Base-by-base conservation (phyloP, 1,140 invertebrate species). In the Drosophila micromelanica region DNA sequence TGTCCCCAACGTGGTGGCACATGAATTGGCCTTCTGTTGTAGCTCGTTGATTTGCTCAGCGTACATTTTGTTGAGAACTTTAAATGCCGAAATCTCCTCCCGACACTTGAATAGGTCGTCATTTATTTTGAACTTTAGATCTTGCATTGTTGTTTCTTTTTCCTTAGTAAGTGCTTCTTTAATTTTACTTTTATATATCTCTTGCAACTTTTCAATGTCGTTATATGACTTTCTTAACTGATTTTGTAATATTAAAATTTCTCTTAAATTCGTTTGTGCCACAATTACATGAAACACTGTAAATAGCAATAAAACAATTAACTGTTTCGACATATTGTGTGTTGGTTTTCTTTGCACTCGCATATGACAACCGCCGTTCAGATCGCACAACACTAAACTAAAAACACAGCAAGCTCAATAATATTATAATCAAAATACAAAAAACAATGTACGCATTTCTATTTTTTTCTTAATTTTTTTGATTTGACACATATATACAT, bases 211-310 rank as follows among this genome's bases (percentile, higher is more conserved):
- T 32, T 72, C 69, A 6, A 72, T 59, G 5, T 72, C 54, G 30
- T 30, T 9, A n/a, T 67, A 72, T 2, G 62, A 52, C 38, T 9
- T 72, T 13, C 59, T 72, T 5, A 72, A 12, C 46, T 72, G 45
- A 43, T 67, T 67, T 59, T 72, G 69, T 32, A 72, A n/a, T 30
- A 40, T 37, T n/a, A 67, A 9, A 13, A 72, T 52, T 52, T 72
- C 69, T 9, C 54, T 37, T 32, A 72, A 38, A 37, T 52, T 38
- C 9, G 69, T 37, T 6, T 72, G 37, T 3, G 12, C 46, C 5
- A 1, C 5, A 5, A 46, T 35, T 5, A 38, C 52, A 23, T 38
- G n/a, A 12, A 37, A 51, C 30, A 43, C 30, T 12, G 27, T 30
- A 8, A 54, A 2, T 15, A 67, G 8, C 2, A 59, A 35, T 9